These are phyloP conservation scores for Meiosimyza decipiens DNA, from an alignment of 2,888 invertebrate species.

Conservation along the genomic window DNA sequence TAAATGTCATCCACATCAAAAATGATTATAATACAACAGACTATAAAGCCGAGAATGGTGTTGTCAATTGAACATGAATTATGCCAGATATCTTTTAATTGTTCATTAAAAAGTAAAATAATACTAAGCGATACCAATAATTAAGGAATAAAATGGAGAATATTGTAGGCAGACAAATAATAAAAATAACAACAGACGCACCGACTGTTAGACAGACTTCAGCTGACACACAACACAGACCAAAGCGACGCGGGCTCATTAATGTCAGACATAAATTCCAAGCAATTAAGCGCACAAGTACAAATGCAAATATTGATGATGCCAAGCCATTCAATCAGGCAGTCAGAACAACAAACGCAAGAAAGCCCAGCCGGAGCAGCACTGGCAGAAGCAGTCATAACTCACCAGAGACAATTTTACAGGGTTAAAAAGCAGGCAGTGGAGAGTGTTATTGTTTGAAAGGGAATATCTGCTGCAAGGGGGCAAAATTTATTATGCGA, in stretches of 20 bases:
- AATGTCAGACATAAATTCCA: conserved; percentile 30
- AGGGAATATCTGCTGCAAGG: too few species aligned
- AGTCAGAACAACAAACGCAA: neutral
- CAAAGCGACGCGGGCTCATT: conserved; percentile 21
- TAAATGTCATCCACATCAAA: too few species aligned
- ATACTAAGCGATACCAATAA: neutral
- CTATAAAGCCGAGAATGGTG: too few species aligned
- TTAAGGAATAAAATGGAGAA: neutral
- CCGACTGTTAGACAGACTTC: neutral
- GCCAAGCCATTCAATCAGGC: neutral
- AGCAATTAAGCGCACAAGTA: conserved; percentile 11
- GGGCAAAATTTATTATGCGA: conserved; percentile 10
- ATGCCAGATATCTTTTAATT: neutral
- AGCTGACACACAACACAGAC: neutral
- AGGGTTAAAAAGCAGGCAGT: neutral
- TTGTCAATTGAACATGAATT: too few species aligned
- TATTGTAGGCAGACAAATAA: neutral
- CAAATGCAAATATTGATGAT: neutral
- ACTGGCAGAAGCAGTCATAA: neutral
- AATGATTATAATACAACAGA: too few species aligned
- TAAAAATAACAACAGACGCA: neutral
- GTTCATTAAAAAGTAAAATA: neutral
- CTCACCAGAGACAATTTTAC: conserved; percentile 15
- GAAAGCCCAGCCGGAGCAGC: neutral
- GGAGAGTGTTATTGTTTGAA: neutral